Conservation (phyloP, 2,113 vertebrate species). For the Paraplagusia blochii region DNA sequence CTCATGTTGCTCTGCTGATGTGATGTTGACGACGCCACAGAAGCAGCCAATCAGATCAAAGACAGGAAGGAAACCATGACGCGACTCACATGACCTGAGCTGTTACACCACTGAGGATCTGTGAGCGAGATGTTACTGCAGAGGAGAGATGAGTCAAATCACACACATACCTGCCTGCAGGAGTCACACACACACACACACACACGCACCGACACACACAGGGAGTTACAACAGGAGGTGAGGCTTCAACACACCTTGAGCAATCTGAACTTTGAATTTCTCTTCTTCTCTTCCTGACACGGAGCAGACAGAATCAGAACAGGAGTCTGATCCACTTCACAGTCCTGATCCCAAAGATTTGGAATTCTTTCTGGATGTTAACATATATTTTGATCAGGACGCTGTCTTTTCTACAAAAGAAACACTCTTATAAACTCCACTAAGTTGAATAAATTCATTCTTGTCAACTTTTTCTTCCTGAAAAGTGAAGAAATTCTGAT, state of each 20-base stretch:
- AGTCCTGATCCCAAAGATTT: too few species aligned
- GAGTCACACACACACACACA: conserved; percentile 34
- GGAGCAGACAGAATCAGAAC: background rate
- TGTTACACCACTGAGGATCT: background rate
- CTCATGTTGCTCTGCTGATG: too few species aligned
- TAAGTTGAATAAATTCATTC: too few species aligned
- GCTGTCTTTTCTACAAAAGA: too few species aligned
- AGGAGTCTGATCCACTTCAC: too few species aligned
- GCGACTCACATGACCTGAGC: conserved; percentile 15
- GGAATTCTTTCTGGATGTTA: too few species aligned
- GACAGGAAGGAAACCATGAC: background rate
- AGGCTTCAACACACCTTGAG: conserved; percentile 29
- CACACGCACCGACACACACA: conserved; percentile 1
- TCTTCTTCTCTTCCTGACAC: background rate
- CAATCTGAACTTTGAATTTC: conserved; percentile 5
- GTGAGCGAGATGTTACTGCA: conserved; percentile 18
- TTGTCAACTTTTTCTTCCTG: too few species aligned
- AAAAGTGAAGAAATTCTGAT: too few species aligned
- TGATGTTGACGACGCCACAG: conserved; percentile 2
- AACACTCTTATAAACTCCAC: too few species aligned
- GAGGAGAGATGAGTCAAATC: conserved; percentile 14
- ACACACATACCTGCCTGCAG: conserved; percentile 48
- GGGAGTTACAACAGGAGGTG: conserved; percentile 15
- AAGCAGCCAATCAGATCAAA: conserved; percentile 18
- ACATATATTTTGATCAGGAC: too few species aligned